Percentiles rank a stretch among this genome's conserved stretches.
Conservation (phyloP, 1,140 invertebrate species). For the Phthorimaea operculella region DNA sequence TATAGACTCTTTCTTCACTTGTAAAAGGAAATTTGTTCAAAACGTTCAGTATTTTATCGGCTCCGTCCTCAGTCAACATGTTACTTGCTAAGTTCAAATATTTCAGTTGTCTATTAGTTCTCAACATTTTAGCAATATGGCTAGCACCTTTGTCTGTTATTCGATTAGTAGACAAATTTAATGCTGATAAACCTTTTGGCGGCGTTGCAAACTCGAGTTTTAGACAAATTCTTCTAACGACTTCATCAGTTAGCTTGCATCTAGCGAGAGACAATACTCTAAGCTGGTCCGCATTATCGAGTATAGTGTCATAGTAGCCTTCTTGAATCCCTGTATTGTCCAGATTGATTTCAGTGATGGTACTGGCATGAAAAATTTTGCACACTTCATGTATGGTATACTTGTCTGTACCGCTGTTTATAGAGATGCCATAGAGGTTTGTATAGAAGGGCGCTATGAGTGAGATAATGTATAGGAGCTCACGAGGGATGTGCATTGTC, state of each 20-base stretch:
- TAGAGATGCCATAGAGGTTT: neutral
- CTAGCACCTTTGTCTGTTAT: neutral
- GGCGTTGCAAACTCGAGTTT: neutral
- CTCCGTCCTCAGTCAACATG: neutral
- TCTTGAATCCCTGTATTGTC: neutral
- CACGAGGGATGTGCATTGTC: no score
- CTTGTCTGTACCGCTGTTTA: neutral
- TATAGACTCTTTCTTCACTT: neutral
- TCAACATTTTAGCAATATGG: neutral
- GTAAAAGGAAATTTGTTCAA: neutral
- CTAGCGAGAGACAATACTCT: neutral
- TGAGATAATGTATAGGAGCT: no score
- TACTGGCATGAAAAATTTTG: neutral
- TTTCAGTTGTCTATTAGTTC: neutral
- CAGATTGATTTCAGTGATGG: neutral
- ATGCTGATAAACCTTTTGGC: neutral
- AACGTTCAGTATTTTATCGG: neutral
- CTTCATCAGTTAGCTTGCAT: neutral
- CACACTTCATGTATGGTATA: neutral
- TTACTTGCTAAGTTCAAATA: slow-evolving; percentile 2
- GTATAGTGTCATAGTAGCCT: neutral
- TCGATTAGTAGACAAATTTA: neutral
- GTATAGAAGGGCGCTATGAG: no score
- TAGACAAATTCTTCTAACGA: neutral
- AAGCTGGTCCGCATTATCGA: neutral